Percentiles rank a stretch among this genome's conserved stretches.
phyloP scores from a whole-genome alignment of 2,113 vertebrate genomes.

The Sorex araneus region DNA sequence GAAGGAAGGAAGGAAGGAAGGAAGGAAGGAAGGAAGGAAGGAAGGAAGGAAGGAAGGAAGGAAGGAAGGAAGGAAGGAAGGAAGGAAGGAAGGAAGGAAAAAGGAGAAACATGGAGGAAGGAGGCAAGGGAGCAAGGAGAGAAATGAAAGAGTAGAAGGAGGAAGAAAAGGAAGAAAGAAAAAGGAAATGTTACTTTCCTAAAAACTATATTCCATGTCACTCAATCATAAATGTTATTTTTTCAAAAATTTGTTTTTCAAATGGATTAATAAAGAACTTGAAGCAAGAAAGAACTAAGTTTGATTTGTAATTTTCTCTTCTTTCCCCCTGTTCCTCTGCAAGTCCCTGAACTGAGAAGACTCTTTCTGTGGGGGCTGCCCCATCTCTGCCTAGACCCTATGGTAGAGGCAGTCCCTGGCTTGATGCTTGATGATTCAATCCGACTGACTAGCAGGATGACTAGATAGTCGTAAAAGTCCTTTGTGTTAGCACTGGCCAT shows the following conservation, averaged over 20 bases:
- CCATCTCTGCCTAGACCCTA: neutral
- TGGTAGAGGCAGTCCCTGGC: neutral
- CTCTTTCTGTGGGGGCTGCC: neutral
- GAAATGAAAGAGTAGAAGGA: too few species aligned
- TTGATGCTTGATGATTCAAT: neutral
- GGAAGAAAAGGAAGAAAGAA: too few species aligned
- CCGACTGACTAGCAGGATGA: neutral
- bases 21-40: neutral
- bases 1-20: neutral
- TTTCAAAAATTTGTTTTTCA: neutral
- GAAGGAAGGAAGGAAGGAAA: neutral
- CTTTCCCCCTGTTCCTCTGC: neutral
- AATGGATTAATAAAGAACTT: neutral
- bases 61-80: too few species aligned
- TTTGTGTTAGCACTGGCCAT: neutral
- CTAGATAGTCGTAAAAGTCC: slow-evolving; percentile 43
- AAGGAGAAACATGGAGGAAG: neutral
- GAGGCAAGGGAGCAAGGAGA: neutral
- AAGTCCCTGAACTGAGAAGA: neutral
- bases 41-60: neutral
- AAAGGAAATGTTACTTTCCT: neutral
- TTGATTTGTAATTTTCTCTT: neutral
- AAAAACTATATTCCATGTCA: neutral
- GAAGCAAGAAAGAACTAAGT: slow-evolving; percentile 36
- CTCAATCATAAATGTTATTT: neutral